Percentiles rank a stretch among this genome's conserved stretches.
Conservation (phyloP, 2,113 vertebrate species). For the Bubo bubo region DNA sequence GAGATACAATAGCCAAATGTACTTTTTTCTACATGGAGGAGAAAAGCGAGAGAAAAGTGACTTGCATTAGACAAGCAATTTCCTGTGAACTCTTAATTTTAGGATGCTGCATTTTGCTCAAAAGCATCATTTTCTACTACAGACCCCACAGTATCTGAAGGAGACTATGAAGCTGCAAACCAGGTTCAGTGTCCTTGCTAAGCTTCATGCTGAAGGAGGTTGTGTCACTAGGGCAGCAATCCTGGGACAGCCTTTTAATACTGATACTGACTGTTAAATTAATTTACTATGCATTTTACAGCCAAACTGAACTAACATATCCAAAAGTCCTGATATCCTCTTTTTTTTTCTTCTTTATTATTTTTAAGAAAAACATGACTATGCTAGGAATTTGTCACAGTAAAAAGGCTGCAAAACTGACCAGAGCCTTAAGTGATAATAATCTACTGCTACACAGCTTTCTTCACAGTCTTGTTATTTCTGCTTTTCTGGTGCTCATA, state of each 20-base stretch:
- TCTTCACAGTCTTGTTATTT: background rate
- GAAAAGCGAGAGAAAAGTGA: background rate
- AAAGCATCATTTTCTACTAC: background rate
- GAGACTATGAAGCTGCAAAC: background rate
- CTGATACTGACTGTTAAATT: background rate
- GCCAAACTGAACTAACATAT: background rate
- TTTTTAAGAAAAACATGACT: background rate
- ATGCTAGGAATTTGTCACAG: background rate
- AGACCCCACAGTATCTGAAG: background rate
- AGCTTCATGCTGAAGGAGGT: background rate
- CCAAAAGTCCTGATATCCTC: accelerated
- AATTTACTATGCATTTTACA: background rate
- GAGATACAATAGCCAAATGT: background rate
- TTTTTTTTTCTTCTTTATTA: background rate
- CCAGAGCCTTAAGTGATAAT: background rate
- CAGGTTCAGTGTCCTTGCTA: background rate
- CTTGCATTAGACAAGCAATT: background rate
- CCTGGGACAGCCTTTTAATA: background rate
- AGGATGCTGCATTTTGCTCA: background rate
- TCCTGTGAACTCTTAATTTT: background rate
- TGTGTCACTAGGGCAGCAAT: background rate
- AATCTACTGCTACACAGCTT: background rate
- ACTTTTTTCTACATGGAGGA: background rate
- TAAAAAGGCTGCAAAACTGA: background rate
- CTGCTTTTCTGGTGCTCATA: background rate